Evolutionary conservation across 2,113 vertebrate genomes (phyloP), one percentile per base, ranked within the genome.

Genomic region (Podocnemis expansa): DNA sequence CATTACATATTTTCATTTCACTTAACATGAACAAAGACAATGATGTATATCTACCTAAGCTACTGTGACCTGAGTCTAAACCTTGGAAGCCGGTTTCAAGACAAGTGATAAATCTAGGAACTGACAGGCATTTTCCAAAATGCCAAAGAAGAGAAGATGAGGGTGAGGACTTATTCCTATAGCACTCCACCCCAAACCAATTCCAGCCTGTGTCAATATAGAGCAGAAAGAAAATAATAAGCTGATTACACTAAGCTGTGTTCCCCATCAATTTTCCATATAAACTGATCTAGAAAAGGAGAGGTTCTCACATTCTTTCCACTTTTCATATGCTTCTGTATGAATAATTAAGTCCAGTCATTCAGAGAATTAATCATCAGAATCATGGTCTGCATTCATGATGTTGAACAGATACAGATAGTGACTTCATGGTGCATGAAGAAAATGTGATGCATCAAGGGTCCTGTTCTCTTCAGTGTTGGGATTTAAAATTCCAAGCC

Each of bases 331-430:
- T 83, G 43, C 43, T 94, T 43, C 56, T 89, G 24, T 78, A 5
- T 95, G 85, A 94, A 80, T 89, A 92, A 90, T 83, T 88, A 88
- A 93, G n/a, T 76, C 47, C 84, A 93, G 85, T 60, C 87, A 90
- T 41, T 41, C 89, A 51, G 12, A 25, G 78, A 86, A 88, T 51
- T 41, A 21, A 43, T 47, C 2, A 78, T 78, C 76, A 47, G 78
- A 49, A 55, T 76, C 78, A 83, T 86, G 84, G 85, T 80, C 75
- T 79, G 25, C 58, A 80, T 86, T n/a, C 51, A 27, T 67, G 80
- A 92, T 56, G 34, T 58, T 79, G 82, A 85, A 79, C 75, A 85
- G 76, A 49, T 84, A 70, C 52, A 89, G 75, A 51, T 56, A 52
- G 13, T 78, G 58, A 27, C 81, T 89, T 58, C 1, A 0, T 38